Conservation (phyloP, 2,113 vertebrate genomes). For the Lonchura striata region DNA sequence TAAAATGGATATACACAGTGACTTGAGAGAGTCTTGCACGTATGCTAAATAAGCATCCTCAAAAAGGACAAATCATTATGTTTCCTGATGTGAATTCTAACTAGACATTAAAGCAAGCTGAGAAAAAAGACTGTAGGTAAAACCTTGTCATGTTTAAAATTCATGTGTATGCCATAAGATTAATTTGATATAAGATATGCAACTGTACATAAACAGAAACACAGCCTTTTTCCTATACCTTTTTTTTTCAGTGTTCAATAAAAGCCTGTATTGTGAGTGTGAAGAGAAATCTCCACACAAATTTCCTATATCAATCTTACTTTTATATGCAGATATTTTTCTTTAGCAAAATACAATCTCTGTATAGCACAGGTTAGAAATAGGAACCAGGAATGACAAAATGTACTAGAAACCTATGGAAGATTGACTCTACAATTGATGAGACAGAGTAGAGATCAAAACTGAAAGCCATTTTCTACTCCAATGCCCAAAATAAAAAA, state of each 20-base stretch:
- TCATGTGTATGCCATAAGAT: not conserved
- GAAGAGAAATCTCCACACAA: not conserved
- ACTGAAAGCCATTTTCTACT: conserved; percentile 57
- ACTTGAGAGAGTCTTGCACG: not conserved
- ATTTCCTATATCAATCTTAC: not conserved
- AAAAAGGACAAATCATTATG: not conserved
- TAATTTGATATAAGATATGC: not conserved
- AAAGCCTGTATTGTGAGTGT: not conserved
- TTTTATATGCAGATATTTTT: not conserved
- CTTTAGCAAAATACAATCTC: not conserved
- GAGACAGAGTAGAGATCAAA: conserved; percentile 8
- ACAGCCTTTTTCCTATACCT: not conserved
- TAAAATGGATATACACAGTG: not conserved
- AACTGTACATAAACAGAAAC: not conserved
- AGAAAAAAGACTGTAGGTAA: not conserved
- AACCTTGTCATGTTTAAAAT: not conserved
- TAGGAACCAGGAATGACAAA: not conserved
- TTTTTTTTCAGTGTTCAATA: not conserved
- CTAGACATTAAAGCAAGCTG: not conserved
- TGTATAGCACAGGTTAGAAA: not conserved
- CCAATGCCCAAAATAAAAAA: conserved; percentile 30
- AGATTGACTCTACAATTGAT: conserved; percentile 16
- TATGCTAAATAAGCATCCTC: not conserved
- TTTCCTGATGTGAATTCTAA: not conserved
- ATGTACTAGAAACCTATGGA: not conserved